phyloP scores from a whole-genome alignment of 1,140 invertebrate species.

The Drosophila novamexicana region DNA sequence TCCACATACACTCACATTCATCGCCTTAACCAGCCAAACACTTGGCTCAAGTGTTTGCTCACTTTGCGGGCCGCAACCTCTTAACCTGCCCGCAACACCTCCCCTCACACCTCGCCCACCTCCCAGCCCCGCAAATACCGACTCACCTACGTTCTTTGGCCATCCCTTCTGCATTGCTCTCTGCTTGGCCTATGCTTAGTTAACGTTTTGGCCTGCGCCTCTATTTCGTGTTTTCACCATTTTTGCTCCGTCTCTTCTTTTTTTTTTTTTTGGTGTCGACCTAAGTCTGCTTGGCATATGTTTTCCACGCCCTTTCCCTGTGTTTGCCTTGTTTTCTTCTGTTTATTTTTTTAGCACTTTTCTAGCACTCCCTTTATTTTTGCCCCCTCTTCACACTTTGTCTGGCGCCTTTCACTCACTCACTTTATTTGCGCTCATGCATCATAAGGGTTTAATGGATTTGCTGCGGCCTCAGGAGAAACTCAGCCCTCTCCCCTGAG shows the following conservation, averaged over 20 bases:
- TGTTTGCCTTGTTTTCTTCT: constrained; percentile 43
- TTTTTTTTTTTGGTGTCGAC: constrained; percentile 6
- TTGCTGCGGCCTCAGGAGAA: constrained; percentile 53
- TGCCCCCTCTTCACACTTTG: constrained; percentile 37
- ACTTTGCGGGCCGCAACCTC: constrained; percentile 65
- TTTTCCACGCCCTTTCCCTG: constrained; percentile 62
- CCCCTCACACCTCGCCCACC: not conserved
- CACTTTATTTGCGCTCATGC: constrained; percentile 78
- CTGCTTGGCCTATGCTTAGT: constrained; percentile 41
- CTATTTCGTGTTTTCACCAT: constrained; percentile 29
- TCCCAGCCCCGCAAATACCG: not conserved
- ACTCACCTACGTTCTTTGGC: not conserved
- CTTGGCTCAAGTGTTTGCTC: constrained; percentile 78
- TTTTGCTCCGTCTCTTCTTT: constrained; percentile 37
- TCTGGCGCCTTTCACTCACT: constrained; percentile 72
- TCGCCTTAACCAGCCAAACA: constrained; percentile 69
- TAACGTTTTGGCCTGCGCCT: constrained; percentile 46
- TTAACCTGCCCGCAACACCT: constrained; percentile 9
- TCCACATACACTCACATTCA: not conserved
- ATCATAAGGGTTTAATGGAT: constrained; percentile 83
- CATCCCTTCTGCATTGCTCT: constrained; percentile 11
- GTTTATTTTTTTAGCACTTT: constrained; percentile 10
- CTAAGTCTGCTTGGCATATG: constrained; percentile 58
- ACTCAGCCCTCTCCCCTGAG: constrained; percentile 15
- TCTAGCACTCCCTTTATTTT: not conserved